Percentiles rank a stretch among this genome's conserved stretches.
These are phyloP conservation scores for Hormaphis cornu DNA, from an alignment of 1,140 invertebrate species.

Conservation along the genomic window DNA sequence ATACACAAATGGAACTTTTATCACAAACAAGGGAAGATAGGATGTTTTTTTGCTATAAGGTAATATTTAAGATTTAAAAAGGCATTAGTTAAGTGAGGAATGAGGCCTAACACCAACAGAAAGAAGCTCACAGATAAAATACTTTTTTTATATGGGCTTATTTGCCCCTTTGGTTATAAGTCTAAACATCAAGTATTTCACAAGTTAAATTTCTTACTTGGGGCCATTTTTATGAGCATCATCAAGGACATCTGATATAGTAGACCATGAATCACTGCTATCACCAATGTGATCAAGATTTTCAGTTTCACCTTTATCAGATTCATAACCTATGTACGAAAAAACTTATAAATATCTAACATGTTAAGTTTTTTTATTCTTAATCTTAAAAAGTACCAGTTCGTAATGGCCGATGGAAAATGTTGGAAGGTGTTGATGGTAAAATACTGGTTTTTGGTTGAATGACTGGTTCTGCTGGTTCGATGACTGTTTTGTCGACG, in stretches of 20 bases:
- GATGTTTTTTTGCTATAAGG: too few species aligned
- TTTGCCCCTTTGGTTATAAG: too few species aligned
- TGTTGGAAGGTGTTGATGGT: neutral
- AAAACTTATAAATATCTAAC: neutral
- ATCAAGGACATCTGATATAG: slow-evolving; percentile 50
- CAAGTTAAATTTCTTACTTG: slow-evolving; percentile 54
- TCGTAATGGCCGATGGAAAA: slow-evolving; percentile 19
- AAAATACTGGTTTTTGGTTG: slow-evolving; percentile 28
- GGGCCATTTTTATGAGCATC: slow-evolving; percentile 50
- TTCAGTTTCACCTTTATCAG: slow-evolving; percentile 37
- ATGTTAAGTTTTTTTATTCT: neutral
- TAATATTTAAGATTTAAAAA: too few species aligned
- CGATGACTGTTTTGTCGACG: slow-evolving; percentile 13
- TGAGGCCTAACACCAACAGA: too few species aligned
- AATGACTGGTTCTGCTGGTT: slow-evolving; percentile 19
- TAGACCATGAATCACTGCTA: slow-evolving; percentile 72
- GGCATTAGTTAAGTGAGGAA: too few species aligned
- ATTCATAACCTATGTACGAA: neutral
- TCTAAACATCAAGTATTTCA: too few species aligned
- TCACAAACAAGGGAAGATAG: too few species aligned
- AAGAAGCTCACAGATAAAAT: too few species aligned
- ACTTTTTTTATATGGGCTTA: too few species aligned
- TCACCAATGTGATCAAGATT: slow-evolving; percentile 47
- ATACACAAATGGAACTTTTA: too few species aligned
- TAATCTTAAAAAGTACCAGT: neutral